Base-by-base conservation (phyloP, 2,797 vertebrate genomes). In the Sphenopsis melanotis region DNA sequence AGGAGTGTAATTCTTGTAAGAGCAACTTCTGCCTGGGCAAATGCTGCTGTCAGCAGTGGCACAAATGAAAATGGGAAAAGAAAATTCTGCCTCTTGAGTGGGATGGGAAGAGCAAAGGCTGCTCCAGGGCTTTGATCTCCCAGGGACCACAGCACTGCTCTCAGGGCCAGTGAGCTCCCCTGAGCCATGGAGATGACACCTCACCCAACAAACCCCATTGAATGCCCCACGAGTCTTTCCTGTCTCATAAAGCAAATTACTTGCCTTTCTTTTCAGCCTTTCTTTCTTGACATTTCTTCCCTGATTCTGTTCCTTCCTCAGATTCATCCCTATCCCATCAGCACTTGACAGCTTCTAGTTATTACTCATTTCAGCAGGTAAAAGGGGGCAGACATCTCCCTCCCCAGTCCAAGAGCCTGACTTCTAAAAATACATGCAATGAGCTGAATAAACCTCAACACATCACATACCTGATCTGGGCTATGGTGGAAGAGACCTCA, bases 21-120 rank as follows among this genome's bases (percentile, higher is more conserved):
- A 80, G n/a, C 63, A 59, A 16, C 44, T 70, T 91, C 71, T 83
- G 49, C 71, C 63, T 63, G 70, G 70, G 36, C 47, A 89, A 72
- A 72, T 22, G 64, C 49, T 71, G 61, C 76, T 60, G 37, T 36
- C 52, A 83, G 72, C 46, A 75, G 37, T 34, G 65, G n/a, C 61
- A 75, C 46, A 65, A 50, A 44, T 53, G 22, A 64, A 83, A 81
- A 29, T 1, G 1, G 18, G 15, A 42, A 61, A 85, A 83, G 41
- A 76, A 79, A 34, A 8, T 65, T 34, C 30, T 85, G 39, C 41
- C n/a, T 64, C 37, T 23, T 0, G 0, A 24, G 26, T 41, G 42
- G 19, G 15, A 17, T 37, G 32, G 22, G 26, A 71, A 53, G 5
- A 74, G 46, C 36, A 90, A 70, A 75, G 49, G 17, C 39, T 78